phyloP scores from a whole-genome alignment of 2,113 vertebrate species.

The Baryphthengus martii region DNA sequence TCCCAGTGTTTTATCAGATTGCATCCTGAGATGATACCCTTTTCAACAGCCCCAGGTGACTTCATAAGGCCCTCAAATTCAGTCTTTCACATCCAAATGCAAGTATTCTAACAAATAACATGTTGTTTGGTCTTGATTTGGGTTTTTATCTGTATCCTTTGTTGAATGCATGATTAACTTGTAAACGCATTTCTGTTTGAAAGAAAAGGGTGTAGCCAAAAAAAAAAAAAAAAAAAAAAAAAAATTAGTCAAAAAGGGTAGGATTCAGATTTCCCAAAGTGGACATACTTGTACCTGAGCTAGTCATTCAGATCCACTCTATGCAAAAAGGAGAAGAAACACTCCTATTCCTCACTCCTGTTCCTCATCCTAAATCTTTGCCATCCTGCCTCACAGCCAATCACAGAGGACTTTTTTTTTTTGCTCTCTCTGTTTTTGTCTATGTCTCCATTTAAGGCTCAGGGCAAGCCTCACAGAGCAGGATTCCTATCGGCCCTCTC shows the following conservation, averaged over 20 bases:
- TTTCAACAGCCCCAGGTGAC: neutral
- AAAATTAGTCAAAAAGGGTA: neutral
- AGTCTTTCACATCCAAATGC: neutral
- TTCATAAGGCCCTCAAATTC: neutral
- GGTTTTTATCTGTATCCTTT: neutral
- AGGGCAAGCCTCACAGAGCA: too few species aligned
- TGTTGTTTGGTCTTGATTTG: neutral
- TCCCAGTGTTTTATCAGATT: neutral
- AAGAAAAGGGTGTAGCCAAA: neutral
- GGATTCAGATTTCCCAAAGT: neutral
- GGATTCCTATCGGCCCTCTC: too few species aligned
- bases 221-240: neutral
- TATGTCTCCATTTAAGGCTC: too few species aligned
- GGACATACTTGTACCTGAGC: neutral
- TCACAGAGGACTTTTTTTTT: neutral
- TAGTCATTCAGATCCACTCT: neutral
- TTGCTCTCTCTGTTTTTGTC: neutral
- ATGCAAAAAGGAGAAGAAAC: neutral
- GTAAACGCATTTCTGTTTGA: neutral
- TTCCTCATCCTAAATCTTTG: neutral
- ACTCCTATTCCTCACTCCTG: neutral
- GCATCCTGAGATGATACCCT: neutral
- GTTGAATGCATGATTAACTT: neutral
- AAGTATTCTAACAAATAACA: neutral
- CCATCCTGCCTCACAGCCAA: neutral